Conservation (phyloP, 2,113 vertebrate species). For the Sceloporus tristichus region DNA sequence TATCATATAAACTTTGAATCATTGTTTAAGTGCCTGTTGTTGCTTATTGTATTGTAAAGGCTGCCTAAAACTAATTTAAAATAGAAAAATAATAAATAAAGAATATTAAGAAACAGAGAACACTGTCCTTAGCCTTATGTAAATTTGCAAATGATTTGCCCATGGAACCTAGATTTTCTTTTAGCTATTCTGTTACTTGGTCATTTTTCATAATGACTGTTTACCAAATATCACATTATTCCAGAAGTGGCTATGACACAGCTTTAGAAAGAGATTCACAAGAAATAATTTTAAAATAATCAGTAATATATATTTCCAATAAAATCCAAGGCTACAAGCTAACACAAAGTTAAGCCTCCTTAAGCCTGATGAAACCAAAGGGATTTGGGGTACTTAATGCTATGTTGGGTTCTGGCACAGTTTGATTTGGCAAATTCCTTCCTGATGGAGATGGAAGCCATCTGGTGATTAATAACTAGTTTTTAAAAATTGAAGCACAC, state of each 20-base stretch:
- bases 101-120: not conserved
- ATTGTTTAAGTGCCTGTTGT: too few species aligned
- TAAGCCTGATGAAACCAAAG: not conserved
- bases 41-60: too few species aligned
- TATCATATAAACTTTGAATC: too few species aligned
- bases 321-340: not conserved
- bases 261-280: not conserved
- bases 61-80: too few species aligned
- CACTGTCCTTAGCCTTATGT: not conserved
- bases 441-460: not conserved
- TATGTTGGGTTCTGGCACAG: not conserved
- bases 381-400: not conserved
- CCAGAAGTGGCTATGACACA: not conserved
- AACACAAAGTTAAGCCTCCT: not conserved
- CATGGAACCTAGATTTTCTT: not conserved
- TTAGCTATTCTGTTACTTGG: not conserved
- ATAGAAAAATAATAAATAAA: not conserved
- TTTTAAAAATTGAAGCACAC: not conserved
- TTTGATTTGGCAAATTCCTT: not conserved
- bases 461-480: not conserved
- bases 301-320: not conserved
- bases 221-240: not conserved
- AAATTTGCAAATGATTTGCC: not conserved
- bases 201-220: not conserved
- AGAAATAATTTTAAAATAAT: constrained; percentile 1